Evolutionary conservation across 2,113 vertebrate species (phyloP), one percentile per base, ranked within the genome.

Genomic region (Sapayoa aenigma): DNA sequence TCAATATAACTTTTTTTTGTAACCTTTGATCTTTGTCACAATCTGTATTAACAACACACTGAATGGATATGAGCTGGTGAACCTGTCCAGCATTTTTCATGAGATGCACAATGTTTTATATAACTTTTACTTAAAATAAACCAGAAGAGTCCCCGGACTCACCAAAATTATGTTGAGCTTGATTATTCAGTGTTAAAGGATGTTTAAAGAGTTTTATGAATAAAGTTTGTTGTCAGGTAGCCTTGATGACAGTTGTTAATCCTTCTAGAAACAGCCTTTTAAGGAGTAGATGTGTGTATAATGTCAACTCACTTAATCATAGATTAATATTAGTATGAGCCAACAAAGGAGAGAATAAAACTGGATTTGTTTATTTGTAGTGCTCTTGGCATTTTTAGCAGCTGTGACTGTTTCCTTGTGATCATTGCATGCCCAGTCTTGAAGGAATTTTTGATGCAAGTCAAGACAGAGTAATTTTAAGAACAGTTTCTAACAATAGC

Each of bases 301-400:
- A 75, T 62, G 60, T 75, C 84, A 82, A 44, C 52, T 68, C 69
- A 35, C 73, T 92, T 92, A 92, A 92, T 94, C 44, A 87, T 30
- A 75, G 69, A 91, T 92, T 92, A 94, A 94, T 95, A 78, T 87
- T 95, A 93, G 92, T 79, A 50, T 3, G 5, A 82, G 74, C 47
- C 41, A 90, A 24, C 60, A 27, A 55, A 59, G 60, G 55, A 77
- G 49, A 80, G 69, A 93, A 72, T 82, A 62, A 65, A 74, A 62
- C 35, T 37, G 46, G 52, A 68, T 71, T 95, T 95, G 73, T 69
- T 87, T 93, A 35, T 94, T 93, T 95, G 94, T 96, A 90, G 95
- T 94, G 78, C 91, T 94, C 30, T 69, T 96, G 93, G 95, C 94
- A 97, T 96, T 91, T 93, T 96, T 95, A 97, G 94, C 92, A 96